Base-by-base conservation (phyloP, 1,140 invertebrate genomes). In the Neotoxoptera formosana region DNA sequence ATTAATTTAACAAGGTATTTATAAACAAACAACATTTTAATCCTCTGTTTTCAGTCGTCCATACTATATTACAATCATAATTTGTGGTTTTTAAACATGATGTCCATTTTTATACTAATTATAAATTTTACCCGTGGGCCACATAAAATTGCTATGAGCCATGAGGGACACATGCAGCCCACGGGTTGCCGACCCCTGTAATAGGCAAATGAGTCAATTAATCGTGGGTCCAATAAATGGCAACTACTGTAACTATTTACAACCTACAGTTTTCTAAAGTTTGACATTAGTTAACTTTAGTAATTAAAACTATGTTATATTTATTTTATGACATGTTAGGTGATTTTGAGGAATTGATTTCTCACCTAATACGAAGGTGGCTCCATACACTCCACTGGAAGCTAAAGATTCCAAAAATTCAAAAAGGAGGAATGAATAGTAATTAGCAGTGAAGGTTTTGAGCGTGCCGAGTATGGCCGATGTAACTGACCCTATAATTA, bases 311-410 rank as follows among this genome's bases (percentile, higher is more conserved):
- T 76, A n/a, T 17, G n/a, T n/a, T n/a, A 20, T n/a, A 76, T 17
- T n/a, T 76, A 76, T 34, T 34, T 76, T n/a, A 14, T 76, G 17
- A 30, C 2, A 30, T 84, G 45, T 30, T 9, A 45, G 17, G 0
- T 23, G 21, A 83, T 20, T 83, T 21, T 7, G 9, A 14, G 7
- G 3, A 23, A 25, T 41, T 36, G 21, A 89, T 53, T 90, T 93
- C 95, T 95, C 94, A 96, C 96, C 96, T 47, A 97, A 95, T 81
- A 97, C 96, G 94, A 97, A 97, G 0, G 96, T 96, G 45, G 96
- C 95, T 11, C 96, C 96, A 94, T 96, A 97, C 30, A 97, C 95
- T 21, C 96, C 96, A 21, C 96, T 95, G 4, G 96, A 96, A 14
- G 96, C 96, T 17, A 96, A 94, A 0, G 96, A 96, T 94, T 96